Evolutionary conservation across 2,113 vertebrate species (phyloP).

Genomic region (Balaeniceps rex): DNA sequence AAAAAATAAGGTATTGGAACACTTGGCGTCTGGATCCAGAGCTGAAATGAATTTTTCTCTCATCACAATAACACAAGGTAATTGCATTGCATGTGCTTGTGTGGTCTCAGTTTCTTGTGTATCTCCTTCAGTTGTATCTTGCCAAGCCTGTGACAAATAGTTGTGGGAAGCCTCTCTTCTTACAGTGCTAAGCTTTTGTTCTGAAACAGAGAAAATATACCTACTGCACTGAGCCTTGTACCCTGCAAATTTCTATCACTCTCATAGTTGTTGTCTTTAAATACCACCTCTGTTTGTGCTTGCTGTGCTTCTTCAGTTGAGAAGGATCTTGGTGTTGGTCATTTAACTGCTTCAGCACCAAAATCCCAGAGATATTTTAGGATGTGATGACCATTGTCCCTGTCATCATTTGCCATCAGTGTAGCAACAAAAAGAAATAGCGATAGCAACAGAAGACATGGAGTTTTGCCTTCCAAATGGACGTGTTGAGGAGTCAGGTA

Average conservation of each 20-base stretch:
- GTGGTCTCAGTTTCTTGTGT: background rate
- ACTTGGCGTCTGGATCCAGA: background rate
- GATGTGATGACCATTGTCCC: background rate
- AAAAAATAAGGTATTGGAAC: background rate
- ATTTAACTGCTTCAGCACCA: background rate
- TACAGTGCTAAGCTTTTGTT: background rate
- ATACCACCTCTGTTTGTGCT: background rate
- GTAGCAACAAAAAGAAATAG: background rate
- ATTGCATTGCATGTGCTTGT: background rate
- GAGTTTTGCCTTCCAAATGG: background rate
- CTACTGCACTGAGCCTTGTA: background rate
- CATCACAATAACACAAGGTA: background rate
- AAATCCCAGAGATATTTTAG: background rate
- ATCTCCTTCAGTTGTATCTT: background rate
- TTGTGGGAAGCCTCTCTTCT: background rate
- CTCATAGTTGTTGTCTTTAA: background rate
- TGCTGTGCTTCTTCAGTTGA: background rate
- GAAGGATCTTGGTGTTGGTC: background rate
- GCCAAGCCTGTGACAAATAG: background rate
- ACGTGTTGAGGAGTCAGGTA: background rate
- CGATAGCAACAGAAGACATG: background rate
- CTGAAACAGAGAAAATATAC: background rate
- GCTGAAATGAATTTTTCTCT: slow-evolving; percentile 10
- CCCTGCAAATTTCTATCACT: background rate
- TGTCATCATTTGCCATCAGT: background rate